These are phyloP conservation scores for Conchocele bisecta DNA, from an alignment of 2,888 invertebrate species.

Conservation along the genomic window DNA sequence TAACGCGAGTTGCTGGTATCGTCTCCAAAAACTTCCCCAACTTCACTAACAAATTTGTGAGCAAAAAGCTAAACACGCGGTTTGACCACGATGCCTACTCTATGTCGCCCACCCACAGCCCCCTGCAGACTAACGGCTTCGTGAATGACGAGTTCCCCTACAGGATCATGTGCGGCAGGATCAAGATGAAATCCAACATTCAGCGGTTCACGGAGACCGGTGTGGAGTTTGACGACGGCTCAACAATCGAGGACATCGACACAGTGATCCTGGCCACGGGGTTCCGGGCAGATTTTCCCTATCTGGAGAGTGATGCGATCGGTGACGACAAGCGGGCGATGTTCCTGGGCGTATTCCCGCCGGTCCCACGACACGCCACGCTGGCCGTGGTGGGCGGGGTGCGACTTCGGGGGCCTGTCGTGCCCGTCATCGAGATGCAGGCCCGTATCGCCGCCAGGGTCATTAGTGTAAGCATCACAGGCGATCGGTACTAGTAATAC, in stretches of 20 bases:
- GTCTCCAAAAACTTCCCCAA: slow-evolving; percentile 36
- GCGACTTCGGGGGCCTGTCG: slow-evolving; percentile 83
- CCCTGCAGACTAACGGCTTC: slow-evolving; percentile 72
- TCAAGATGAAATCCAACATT: slow-evolving; percentile 78
- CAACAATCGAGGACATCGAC: slow-evolving; percentile 76
- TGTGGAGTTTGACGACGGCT: slow-evolving; percentile 77
- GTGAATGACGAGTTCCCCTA: slow-evolving; percentile 82
- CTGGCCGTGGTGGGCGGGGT: slow-evolving; percentile 83
- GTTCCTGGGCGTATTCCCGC: slow-evolving; percentile 82
- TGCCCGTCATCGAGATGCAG: slow-evolving; percentile 84
- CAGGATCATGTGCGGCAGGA: slow-evolving; percentile 79
- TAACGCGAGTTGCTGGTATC: slow-evolving; percentile 25
- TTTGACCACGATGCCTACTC: slow-evolving; percentile 82
- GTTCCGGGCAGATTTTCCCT: slow-evolving; percentile 83
- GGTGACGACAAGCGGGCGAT: slow-evolving; percentile 77
- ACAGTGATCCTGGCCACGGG: slow-evolving; percentile 81
- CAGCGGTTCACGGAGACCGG: slow-evolving; percentile 69
- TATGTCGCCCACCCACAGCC: slow-evolving; percentile 79
- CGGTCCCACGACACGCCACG: slow-evolving; percentile 76
- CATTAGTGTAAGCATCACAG: slow-evolving; percentile 78
- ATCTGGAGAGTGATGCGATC: slow-evolving; percentile 77
- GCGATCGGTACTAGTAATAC: no score
- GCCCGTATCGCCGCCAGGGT: slow-evolving; percentile 82
- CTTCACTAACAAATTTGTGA: not conserved
- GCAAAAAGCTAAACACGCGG: slow-evolving; percentile 66